Base-by-base conservation (phyloP, 2,888 invertebrate species). In the Eilema sororculum region DNA sequence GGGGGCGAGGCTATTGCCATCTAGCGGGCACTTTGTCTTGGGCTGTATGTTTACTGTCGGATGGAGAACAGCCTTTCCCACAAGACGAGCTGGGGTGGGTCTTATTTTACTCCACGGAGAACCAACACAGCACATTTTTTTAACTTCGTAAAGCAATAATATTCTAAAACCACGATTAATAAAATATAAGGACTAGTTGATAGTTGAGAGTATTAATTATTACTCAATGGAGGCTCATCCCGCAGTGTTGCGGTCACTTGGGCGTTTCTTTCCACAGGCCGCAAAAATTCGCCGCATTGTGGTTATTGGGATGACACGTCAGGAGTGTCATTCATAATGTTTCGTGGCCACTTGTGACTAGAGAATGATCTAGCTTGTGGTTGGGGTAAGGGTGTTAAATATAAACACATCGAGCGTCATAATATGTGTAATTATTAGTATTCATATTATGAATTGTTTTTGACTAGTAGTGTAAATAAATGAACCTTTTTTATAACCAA, bases 241-340 rank as follows among this genome's bases (percentile, higher is more conserved):
- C 52, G 20, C 59, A 63, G 37, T 59, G 25, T 57, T 74, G 79
- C 67, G 74, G 78, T 79, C 69, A 59, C 65, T 33, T 33, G 28
- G 65, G 65, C 70, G 73, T 59, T 77, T 68, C 78, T 81, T 77
- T 68, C 71, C 25, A 16, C 65, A 78, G 77, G 74, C 82, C 80
- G 79, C 87, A 86, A 89, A 89, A 89, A 88, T 87, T 52, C 79
- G 84, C 80, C 85, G 73, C 78, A 69, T 74, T 87, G 90, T 80
- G 89, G 89, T 89, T 85, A 82, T 85, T 74, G 77, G 82, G 78
- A 77, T 84, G 80, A 81, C 82, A 83, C 78, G 61, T 72, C 77
- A 85, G n/a, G 86, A 84, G 84, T 74, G 83, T 81, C 88, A 89
- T 52, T 52, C 52, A 52, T 52, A n/a, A 20, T 52, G 52, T 52